A percentile compares a stretch with the other conserved stretches of the same genome.
These are phyloP conservation scores for Acheta domesticus DNA, from an alignment of 2,888 invertebrate species.

Conservation along the genomic window DNA sequence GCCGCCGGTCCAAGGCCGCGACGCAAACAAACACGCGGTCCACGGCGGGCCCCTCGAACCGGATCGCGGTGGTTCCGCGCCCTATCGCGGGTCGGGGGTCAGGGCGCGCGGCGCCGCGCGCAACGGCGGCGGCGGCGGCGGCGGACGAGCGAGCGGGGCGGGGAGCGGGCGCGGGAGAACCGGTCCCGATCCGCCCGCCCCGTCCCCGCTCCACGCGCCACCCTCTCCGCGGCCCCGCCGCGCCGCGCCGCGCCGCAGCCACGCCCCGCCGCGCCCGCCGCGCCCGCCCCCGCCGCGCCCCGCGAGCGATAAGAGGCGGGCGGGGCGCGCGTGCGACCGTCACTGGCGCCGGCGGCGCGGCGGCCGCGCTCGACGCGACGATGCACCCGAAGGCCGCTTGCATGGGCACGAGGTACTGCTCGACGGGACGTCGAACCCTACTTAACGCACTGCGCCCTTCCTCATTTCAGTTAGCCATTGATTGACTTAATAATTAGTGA, in stretches of 20 bases:
- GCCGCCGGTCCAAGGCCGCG: conserved; percentile 3
- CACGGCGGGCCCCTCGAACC: background rate
- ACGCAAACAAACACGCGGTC: background rate
- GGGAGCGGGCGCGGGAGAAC: conserved; percentile 1
- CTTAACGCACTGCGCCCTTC: too few relatives aligned
- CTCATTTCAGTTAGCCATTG: too few relatives aligned
- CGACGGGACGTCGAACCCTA: too few relatives aligned
- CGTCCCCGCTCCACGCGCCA: background rate
- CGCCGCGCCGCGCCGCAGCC: background rate
- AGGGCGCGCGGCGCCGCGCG: conserved; percentile 19
- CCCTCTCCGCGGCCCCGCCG: background rate
- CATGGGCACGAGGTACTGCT: too few relatives aligned
- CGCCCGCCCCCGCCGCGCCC: background rate
- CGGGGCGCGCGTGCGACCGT: background rate
- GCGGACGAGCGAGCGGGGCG: background rate
- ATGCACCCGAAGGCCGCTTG: too few relatives aligned
- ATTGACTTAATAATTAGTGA: too few relatives aligned
- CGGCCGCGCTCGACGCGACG: too few relatives aligned
- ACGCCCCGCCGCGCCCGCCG: background rate
- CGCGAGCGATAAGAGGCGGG: background rate
- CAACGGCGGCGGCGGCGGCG: background rate
- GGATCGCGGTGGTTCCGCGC: conserved; percentile 24
- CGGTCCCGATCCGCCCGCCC: background rate
- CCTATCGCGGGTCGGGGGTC: conserved; percentile 23
- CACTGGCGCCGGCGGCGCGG: background rate